A percentile compares a stretch with the other conserved stretches of the same genome.
These are phyloP conservation scores for Epicauta chinensis DNA, from an alignment of 1,140 invertebrate species.

Conservation along the genomic window DNA sequence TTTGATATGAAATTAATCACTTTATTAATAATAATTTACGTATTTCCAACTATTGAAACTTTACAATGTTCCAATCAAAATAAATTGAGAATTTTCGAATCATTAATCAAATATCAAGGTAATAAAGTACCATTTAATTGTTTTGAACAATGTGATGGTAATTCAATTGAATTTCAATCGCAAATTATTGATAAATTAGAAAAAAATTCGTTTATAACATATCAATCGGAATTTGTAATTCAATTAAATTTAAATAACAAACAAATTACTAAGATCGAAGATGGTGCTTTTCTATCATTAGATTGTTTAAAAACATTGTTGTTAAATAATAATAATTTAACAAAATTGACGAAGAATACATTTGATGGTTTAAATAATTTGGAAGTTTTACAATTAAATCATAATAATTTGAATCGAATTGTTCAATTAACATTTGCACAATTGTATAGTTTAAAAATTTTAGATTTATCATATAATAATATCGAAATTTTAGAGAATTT, in stretches of 20 bases:
- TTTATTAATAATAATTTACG: too few species aligned
- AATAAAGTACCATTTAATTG: conserved; percentile 9
- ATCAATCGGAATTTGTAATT: conserved; percentile 13
- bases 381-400: conserved; percentile 11
- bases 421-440: neutral
- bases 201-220: conserved; percentile 18
- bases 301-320: conserved; percentile 15
- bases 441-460: conserved; percentile 2
- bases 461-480: conserved; percentile 6
- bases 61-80: neutral
- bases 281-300: conserved; percentile 13
- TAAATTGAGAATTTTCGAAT: conserved; percentile 9
- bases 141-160: conserved; percentile 7
- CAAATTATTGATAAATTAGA: conserved; percentile 7
- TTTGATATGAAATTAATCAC: too few species aligned
- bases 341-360: conserved; percentile 5
- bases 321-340: conserved; percentile 16
- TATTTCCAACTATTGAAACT: too few species aligned
- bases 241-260: conserved; percentile 16
- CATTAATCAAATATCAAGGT: conserved; percentile 11
- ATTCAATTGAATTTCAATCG: conserved; percentile 10
- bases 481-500: neutral
- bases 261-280: conserved; percentile 7
- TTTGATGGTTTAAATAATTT: conserved; percentile 14
- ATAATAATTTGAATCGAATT: conserved; percentile 4